Base-by-base conservation (phyloP, 2,888 invertebrate species). In the Pammene aurita region DNA sequence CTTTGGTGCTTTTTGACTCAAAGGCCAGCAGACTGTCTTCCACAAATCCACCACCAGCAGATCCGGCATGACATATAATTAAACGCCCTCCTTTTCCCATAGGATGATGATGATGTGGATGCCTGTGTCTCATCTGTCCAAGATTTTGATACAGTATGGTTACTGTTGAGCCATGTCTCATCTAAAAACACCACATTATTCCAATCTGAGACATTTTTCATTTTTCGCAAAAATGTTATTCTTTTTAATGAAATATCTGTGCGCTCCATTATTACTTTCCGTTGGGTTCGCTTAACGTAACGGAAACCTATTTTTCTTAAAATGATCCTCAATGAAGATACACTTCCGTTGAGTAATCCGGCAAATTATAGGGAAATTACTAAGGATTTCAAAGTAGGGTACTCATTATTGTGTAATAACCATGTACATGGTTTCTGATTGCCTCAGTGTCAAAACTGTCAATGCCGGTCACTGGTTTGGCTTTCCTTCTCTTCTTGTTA, bases 81-180 rank as follows among this genome's bases (percentile, higher is more conserved):
- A n/a, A n/a, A n/a, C n/a, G n/a, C n/a, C n/a, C n/a, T n/a, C n/a
- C n/a, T n/a, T n/a, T n/a, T n/a, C n/a, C n/a, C n/a, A n/a, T n/a
- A n/a, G n/a, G n/a, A n/a, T n/a, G n/a, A n/a, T n/a, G n/a, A n/a
- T n/a, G n/a, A n/a, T n/a, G n/a, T n/a, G n/a, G n/a, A n/a, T n/a
- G n/a, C n/a, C n/a, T n/a, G n/a, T n/a, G n/a, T n/a, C n/a, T n/a
- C n/a, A n/a, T n/a, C n/a, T 57, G 41, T 14, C 41, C 42, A 13
- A 42, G 57, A 18, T 57, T 57, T 1, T 7, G 7, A n/a, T n/a
- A n/a, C n/a, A n/a, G n/a, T n/a, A n/a, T n/a, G n/a, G n/a, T n/a
- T n/a, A n/a, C n/a, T n/a, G 18, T 57, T 57, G 1, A 57, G 42
- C 57, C 57, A 57, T 7, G 26, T 41, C 16, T 57, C 41, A 13